Evolutionary conservation across 2,888 invertebrate genomes (phyloP).

Genomic region (Endomychus coccineus): DNA sequence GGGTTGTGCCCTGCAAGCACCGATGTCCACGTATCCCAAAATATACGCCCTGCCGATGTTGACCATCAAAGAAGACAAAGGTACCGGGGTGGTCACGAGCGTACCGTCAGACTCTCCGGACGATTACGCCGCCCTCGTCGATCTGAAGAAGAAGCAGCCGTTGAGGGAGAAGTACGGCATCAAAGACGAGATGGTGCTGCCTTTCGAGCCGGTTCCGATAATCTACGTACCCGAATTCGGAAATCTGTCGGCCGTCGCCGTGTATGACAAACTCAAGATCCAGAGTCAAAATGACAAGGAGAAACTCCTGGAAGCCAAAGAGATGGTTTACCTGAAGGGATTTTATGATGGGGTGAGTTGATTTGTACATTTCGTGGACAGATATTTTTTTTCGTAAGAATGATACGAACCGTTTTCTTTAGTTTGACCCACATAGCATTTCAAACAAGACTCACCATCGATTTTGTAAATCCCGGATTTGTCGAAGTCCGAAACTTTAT

Average conservation of each 20-base stretch:
- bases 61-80: constrained; percentile 95
- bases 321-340: constrained; percentile 89
- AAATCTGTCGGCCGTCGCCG: constrained; percentile 71
- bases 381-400: too few species aligned
- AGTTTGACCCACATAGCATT: too few species aligned
- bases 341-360: constrained; percentile 80
- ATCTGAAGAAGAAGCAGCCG: constrained; percentile 90
- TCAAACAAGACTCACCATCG: too few species aligned
- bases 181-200: constrained; percentile 66
- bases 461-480: too few species aligned
- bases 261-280: constrained; percentile 86
- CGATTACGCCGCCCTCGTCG: constrained; percentile 91
- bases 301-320: constrained; percentile 91
- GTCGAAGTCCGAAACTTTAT: too few species aligned
- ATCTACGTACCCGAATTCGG: constrained; percentile 89
- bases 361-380: too few species aligned
- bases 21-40: constrained; percentile 71
- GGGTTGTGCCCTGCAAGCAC: constrained; percentile 77
- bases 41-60: constrained; percentile 96
- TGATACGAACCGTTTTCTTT: too few species aligned
- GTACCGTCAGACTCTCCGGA: constrained; percentile 99
- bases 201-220: constrained; percentile 59
- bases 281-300: constrained; percentile 97
- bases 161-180: constrained; percentile 90
- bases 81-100: constrained; percentile 95